These are phyloP conservation scores for Paramisgurnus dabryanus DNA, from an alignment of 2,113 vertebrate species.

Conservation along the genomic window DNA sequence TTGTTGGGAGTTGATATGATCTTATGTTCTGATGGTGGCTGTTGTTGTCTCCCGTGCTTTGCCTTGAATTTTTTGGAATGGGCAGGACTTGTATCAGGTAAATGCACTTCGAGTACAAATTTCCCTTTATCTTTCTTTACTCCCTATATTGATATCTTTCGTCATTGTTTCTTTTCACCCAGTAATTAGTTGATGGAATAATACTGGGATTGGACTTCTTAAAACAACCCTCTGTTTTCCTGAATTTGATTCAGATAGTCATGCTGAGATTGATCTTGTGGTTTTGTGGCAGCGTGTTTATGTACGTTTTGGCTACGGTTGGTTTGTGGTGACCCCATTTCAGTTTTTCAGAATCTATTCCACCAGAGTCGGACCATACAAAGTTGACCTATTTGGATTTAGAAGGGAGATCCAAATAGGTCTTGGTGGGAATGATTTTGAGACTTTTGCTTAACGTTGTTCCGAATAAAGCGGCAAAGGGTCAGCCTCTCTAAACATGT, in stretches of 20 bases:
- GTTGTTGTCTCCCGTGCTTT: slow-evolving; percentile 89
- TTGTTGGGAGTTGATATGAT: slow-evolving; percentile 65
- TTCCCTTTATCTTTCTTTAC: slow-evolving; percentile 37
- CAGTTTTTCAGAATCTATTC: slow-evolving; percentile 26
- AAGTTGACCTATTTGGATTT: background rate
- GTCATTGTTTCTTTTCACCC: slow-evolving; percentile 53
- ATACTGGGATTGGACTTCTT: slow-evolving; percentile 63
- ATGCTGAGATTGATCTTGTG: slow-evolving; percentile 22
- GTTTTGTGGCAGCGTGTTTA: slow-evolving; percentile 22
- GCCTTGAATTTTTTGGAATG: slow-evolving; percentile 84
- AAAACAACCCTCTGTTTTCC: background rate
- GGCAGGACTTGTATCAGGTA: slow-evolving; percentile 97
- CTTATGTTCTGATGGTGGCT: slow-evolving; percentile 78
- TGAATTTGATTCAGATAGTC: background rate
- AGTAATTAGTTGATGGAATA: slow-evolving; percentile 71
- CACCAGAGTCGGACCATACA: background rate
- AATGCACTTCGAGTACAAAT: slow-evolving; percentile 77
- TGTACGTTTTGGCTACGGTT: slow-evolving; percentile 27
- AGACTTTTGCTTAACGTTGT: background rate
- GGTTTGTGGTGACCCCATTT: slow-evolving; percentile 15
- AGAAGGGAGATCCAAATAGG: background rate
- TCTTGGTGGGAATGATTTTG: slow-evolving; percentile 31
- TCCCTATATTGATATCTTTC: slow-evolving; percentile 57
- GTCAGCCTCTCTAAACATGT: background rate
- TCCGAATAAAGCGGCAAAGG: background rate